A percentile compares a stretch with the other conserved stretches of the same genome.
These are phyloP conservation scores for Omphaloscelis lunosa DNA, from an alignment of 2,888 invertebrate species.

Conservation along the genomic window DNA sequence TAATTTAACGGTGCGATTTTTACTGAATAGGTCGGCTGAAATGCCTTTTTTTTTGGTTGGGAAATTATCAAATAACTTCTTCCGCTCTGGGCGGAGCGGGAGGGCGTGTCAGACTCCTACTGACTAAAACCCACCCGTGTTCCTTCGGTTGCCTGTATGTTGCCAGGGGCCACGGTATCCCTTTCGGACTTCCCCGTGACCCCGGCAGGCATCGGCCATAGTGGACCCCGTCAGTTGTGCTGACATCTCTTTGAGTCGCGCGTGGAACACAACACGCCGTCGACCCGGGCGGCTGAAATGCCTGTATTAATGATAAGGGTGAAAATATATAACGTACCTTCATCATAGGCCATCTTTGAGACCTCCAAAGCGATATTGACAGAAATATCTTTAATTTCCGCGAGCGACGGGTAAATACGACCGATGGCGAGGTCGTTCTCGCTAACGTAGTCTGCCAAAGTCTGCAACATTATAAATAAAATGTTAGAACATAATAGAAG, in stretches of 20 bases:
- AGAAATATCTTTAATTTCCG: conserved; percentile 96
- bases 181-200: too few species aligned
- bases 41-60: too few species aligned
- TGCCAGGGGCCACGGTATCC: too few species aligned
- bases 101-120: too few species aligned
- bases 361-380: conserved; percentile 96
- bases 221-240: too few species aligned
- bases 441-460: conserved; percentile 95
- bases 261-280: too few species aligned
- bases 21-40: neutral
- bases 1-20: neutral
- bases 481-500: neutral
- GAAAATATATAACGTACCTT: conserved; percentile 90
- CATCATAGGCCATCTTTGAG: conserved; percentile 96
- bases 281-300: neutral
- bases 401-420: conserved; percentile 97
- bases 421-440: conserved; percentile 95
- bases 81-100: too few species aligned
- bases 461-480: conserved; percentile 85
- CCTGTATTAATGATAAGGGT: neutral
- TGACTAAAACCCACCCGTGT: too few species aligned
- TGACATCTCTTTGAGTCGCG: too few species aligned
- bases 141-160: too few species aligned
- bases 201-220: too few species aligned
- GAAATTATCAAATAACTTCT: too few species aligned